These are phyloP conservation scores for Muscina levida DNA, from an alignment of 2,888 invertebrate species.

Conservation along the genomic window DNA sequence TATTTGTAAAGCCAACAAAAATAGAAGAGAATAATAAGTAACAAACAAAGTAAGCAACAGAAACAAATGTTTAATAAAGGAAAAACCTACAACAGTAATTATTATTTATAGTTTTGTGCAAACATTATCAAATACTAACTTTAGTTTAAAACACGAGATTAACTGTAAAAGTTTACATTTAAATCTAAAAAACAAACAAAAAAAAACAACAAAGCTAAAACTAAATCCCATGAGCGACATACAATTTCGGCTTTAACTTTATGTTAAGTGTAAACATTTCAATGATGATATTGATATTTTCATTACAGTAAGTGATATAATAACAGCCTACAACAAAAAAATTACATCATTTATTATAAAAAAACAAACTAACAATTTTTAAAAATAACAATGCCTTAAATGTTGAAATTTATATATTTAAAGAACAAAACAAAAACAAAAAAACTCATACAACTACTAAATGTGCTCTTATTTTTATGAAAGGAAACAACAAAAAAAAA, in stretches of 20 bases:
- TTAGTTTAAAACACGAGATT: constrained; percentile 55
- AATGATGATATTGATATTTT: constrained; percentile 66
- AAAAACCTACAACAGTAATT: constrained; percentile 65
- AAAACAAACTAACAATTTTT: constrained; percentile 69
- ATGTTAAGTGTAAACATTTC: constrained; percentile 65
- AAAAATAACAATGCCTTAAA: constrained; percentile 56
- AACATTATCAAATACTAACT: constrained; percentile 42
- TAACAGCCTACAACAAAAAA: constrained; percentile 45
- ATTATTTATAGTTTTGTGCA: constrained; percentile 59
- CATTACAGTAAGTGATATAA: constrained; percentile 65
- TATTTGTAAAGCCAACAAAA: constrained; percentile 51
- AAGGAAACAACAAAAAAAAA: constrained; percentile 25
- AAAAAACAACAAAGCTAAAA: too few species aligned
- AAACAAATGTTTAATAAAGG: constrained; percentile 55
- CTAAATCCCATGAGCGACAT: too few species aligned
- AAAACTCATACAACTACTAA: constrained; percentile 56
- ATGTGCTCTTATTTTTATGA: constrained; percentile 63
- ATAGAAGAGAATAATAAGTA: constrained; percentile 27
- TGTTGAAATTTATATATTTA: constrained; percentile 67
- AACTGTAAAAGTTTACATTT: constrained; percentile 41
- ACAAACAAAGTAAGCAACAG: constrained; percentile 26
- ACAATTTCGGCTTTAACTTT: constrained; percentile 26
- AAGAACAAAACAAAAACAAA: constrained; percentile 35
- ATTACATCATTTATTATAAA: constrained; percentile 62
- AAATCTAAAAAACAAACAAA: too few species aligned